These are phyloP conservation scores for Axea sp. DNA, from an alignment of 2,888 invertebrate species.

Conservation along the genomic window DNA sequence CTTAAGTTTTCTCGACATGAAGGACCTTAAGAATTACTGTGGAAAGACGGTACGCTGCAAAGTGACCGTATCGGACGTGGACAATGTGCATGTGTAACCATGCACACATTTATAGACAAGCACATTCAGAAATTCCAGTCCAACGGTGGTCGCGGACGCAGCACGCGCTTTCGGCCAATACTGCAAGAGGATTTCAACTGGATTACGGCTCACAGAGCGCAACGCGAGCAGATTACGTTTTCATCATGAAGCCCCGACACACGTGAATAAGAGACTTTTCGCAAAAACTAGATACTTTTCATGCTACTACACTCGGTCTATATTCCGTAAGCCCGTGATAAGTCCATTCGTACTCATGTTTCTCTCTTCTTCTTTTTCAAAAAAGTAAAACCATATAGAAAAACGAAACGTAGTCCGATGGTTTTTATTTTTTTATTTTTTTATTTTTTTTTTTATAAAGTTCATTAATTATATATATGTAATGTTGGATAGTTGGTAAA, in stretches of 20 bases:
- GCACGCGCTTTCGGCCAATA: slow-evolving; percentile 46
- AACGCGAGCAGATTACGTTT: slow-evolving; percentile 59
- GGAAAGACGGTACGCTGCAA: slow-evolving; percentile 4
- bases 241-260: slow-evolving; percentile 43
- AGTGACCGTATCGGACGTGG: slow-evolving; percentile 26
- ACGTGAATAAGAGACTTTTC: slow-evolving; percentile 51
- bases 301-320: slow-evolving; percentile 46
- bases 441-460: too few species aligned
- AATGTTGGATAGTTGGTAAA: slow-evolving; percentile 11
- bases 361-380: slow-evolving; percentile 3
- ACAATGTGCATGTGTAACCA: slow-evolving; percentile 5
- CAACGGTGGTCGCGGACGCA: slow-evolving; percentile 10
- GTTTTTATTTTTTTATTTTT: slow-evolving; percentile 1
- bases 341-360: slow-evolving; percentile 16
- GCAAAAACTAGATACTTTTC: slow-evolving; percentile 52
- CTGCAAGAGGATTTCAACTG: slow-evolving; percentile 62
- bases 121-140: slow-evolving; percentile 36
- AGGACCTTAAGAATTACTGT: slow-evolving; percentile 10
- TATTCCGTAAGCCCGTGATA: slow-evolving; percentile 38
- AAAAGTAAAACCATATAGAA: slow-evolving; percentile 21
- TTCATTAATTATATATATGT: slow-evolving; percentile 25
- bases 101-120: slow-evolving; percentile 33
- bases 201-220: slow-evolving; percentile 58
- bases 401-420: slow-evolving; percentile 6
- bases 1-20: slow-evolving; percentile 37